These are phyloP conservation scores for Oppia nitens DNA, from an alignment of 1,140 invertebrate genomes.

Conservation along the genomic window DNA sequence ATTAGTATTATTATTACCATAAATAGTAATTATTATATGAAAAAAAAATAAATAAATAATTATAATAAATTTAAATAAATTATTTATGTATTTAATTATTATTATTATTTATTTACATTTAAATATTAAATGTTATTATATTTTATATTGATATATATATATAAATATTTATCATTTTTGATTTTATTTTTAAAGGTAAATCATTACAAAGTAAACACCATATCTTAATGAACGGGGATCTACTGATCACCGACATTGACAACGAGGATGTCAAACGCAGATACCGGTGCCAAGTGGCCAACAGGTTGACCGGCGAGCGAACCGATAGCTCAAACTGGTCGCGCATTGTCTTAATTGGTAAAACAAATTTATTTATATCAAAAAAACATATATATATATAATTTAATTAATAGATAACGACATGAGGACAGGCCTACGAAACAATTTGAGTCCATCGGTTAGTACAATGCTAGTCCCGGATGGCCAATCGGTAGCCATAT, in stretches of 20 bases:
- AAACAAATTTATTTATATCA: neutral
- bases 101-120: too few relatives aligned
- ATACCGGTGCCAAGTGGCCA: slow-evolving; percentile 4
- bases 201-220: neutral
- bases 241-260: neutral
- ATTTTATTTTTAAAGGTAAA: slow-evolving; percentile 2
- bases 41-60: too few relatives aligned
- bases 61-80: too few relatives aligned
- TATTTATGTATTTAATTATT: too few relatives aligned
- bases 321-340: slow-evolving; percentile 4
- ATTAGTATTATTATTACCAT: too few relatives aligned
- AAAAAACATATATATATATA: too few relatives aligned
- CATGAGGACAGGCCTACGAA: neutral
- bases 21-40: too few relatives aligned
- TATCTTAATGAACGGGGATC: slow-evolving; percentile 3
- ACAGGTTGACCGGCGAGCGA: slow-evolving; percentile 5
- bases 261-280: neutral
- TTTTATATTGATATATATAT: too few relatives aligned
- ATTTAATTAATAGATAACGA: too few relatives aligned
- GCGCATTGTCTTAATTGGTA: slow-evolving; percentile 2
- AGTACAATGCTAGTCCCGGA: slow-evolving; percentile 7
- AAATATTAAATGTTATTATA: too few relatives aligned
- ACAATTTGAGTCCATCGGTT: slow-evolving; percentile 11
- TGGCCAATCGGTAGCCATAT: slow-evolving; percentile 5
- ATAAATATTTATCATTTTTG: too few relatives aligned